These are phyloP conservation scores for Trachelipus rathkii DNA, from an alignment of 1,140 invertebrate genomes.

Conservation along the genomic window DNA sequence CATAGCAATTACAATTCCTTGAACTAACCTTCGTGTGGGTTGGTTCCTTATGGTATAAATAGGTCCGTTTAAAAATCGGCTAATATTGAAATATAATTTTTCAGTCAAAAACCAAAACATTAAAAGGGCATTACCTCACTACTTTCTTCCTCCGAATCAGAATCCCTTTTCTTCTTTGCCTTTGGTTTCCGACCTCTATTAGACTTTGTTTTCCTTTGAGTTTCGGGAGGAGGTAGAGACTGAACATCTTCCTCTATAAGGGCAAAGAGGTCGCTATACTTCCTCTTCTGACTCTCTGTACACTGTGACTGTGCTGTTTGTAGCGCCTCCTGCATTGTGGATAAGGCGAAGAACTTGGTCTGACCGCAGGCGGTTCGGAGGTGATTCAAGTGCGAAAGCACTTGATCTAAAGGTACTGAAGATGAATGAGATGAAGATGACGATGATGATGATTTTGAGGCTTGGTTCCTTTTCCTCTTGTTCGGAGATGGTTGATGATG, in stretches of 20 bases:
- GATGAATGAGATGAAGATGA: conserved; percentile 45
- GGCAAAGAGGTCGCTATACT: conserved; percentile 85
- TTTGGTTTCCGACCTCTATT: conserved; percentile 56
- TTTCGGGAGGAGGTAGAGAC: conserved; percentile 49
- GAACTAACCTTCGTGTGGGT: no score
- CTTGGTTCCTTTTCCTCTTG: conserved; percentile 75
- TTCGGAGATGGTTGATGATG: conserved; percentile 69
- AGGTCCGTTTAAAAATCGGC: not conserved
- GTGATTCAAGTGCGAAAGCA: conserved; percentile 86
- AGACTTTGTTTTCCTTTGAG: conserved; percentile 53
- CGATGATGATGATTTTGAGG: conserved; percentile 54
- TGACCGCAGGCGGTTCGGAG: conserved; percentile 64
- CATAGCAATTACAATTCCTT: no score
- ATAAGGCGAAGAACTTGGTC: conserved; percentile 67
- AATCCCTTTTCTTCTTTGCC: conserved; percentile 51
- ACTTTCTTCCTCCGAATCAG: conserved; percentile 70
- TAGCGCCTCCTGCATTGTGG: conserved; percentile 83
- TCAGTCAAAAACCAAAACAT: not conserved
- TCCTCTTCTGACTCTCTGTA: conserved; percentile 77
- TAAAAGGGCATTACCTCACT: conserved; percentile 62
- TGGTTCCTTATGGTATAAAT: not conserved
- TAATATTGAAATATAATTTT: not conserved
- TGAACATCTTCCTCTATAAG: conserved; percentile 81
- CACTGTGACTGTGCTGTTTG: conserved; percentile 58
- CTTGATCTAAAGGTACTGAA: conserved; percentile 69